Evolutionary conservation across 2,113 vertebrate genomes (phyloP).

Genomic region (Plotosus lineatus): DNA sequence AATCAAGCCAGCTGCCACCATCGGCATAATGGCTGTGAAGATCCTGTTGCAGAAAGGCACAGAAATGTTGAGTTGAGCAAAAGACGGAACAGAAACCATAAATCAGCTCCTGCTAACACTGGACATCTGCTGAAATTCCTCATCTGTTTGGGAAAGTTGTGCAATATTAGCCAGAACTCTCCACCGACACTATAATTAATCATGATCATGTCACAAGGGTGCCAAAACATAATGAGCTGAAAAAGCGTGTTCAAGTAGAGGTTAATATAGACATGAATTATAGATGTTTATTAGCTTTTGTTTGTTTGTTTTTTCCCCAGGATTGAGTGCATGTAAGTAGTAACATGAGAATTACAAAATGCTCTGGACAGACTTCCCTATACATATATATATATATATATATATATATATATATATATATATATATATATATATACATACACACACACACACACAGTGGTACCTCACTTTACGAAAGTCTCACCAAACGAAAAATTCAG

Average conservation of each 20-base stretch:
- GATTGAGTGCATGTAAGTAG: not conserved
- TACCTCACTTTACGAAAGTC: no score
- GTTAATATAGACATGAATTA: not conserved
- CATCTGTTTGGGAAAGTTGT: not conserved
- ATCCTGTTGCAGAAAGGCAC: slow-evolving; percentile 87
- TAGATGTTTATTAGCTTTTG: not conserved
- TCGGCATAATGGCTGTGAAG: slow-evolving; percentile 98
- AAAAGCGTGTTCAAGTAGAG: not conserved
- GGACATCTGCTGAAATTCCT: not conserved
- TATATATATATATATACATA: no score
- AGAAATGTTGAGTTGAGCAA: slow-evolving; percentile 62
- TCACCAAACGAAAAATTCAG: no score
- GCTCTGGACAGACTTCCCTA: not conserved
- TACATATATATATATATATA: not conserved
- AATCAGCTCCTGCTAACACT: not conserved
- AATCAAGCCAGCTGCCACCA: slow-evolving; percentile 97
- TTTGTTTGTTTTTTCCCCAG: no score
- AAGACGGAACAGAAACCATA: slow-evolving; percentile 44
- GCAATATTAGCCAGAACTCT: not conserved
- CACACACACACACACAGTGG: no score
- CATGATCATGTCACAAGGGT: slow-evolving; percentile 19
- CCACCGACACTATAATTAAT: slow-evolving; percentile 17
- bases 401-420: not conserved
- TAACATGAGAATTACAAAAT: not conserved
- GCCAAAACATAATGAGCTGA: not conserved